phyloP scores from a whole-genome alignment of 1,140 invertebrate species.

The Bombus superbus region DNA sequence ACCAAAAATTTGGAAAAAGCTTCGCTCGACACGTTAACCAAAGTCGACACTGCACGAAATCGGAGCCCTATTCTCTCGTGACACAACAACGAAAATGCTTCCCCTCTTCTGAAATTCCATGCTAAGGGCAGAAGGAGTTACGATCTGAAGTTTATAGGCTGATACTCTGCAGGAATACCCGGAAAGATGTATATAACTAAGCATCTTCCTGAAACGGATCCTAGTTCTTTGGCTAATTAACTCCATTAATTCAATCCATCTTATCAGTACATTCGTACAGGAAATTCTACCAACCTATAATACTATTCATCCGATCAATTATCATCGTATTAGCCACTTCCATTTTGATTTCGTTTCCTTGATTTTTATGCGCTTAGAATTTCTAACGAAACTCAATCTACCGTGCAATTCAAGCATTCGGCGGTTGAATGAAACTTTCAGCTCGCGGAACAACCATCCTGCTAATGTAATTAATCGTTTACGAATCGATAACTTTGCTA shows the following conservation, averaged over 20 bases:
- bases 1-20: constrained; percentile 28
- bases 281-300: background rate
- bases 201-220: background rate
- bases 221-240: background rate
- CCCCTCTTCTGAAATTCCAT: constrained; percentile 42
- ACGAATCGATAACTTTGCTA: background rate
- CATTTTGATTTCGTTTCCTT: background rate
- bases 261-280: background rate
- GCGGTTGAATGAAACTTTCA: background rate
- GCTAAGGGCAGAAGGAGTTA: constrained; percentile 26
- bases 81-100: background rate
- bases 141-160: constrained; percentile 11
- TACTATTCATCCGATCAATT: background rate
- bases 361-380: background rate
- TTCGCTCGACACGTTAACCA: constrained; percentile 12
- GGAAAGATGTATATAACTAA: background rate
- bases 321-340: too few species aligned
- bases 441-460: background rate
- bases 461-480: background rate
- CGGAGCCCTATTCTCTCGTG: constrained; percentile 18
- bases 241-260: background rate
- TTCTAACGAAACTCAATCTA: too few species aligned
- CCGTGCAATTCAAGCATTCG: too few species aligned
- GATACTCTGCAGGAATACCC: constrained; percentile 6
- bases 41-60: constrained; percentile 43